phyloP scores from a whole-genome alignment of 2,888 invertebrate genomes.

The Orchesella flavescens region DNA sequence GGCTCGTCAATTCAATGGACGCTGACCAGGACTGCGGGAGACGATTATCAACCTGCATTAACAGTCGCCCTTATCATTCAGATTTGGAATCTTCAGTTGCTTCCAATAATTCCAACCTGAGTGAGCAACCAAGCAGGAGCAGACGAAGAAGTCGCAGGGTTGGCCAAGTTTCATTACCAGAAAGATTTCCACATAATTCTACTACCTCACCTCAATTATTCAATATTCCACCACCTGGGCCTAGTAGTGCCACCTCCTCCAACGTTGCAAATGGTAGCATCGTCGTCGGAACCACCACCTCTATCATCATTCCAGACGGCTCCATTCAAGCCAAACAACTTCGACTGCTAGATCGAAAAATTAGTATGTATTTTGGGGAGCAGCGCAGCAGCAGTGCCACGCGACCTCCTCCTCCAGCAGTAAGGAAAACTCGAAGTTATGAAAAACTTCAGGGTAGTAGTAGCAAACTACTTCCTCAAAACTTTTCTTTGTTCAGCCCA shows the following conservation, averaged over 20 bases:
- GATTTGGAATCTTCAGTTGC: conserved; percentile 42
- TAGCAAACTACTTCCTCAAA: neutral
- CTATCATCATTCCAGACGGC: conserved; percentile 52
- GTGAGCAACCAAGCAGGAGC: conserved; percentile 20
- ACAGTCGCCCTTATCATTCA: conserved; percentile 45
- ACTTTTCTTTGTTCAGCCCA: neutral
- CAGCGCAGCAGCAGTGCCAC: neutral
- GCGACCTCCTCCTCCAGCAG: neutral
- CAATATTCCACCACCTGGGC: conserved; percentile 14
- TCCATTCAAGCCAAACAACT: conserved; percentile 48
- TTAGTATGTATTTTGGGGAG: conserved; percentile 59
- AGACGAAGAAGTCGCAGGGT: conserved; percentile 56
- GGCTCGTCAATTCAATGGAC: conserved; percentile 70
- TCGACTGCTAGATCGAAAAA: conserved; percentile 51
- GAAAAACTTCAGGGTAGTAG: conserved; percentile 11
- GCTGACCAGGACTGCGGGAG: conserved; percentile 69
- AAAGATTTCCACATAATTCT: neutral
- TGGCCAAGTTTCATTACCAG: conserved; percentile 67
- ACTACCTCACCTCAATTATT: conserved; percentile 9
- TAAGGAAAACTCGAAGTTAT: conserved; percentile 39
- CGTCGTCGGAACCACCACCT: too few relatives aligned
- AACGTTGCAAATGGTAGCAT: neutral
- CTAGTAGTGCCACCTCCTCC: conserved; percentile 10
- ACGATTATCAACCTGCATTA: conserved; percentile 50
- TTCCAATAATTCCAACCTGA: conserved; percentile 24